Evolutionary conservation across 2,797 vertebrate genomes (phyloP).

Genomic region (Odontamblyopus lacepedii): DNA sequence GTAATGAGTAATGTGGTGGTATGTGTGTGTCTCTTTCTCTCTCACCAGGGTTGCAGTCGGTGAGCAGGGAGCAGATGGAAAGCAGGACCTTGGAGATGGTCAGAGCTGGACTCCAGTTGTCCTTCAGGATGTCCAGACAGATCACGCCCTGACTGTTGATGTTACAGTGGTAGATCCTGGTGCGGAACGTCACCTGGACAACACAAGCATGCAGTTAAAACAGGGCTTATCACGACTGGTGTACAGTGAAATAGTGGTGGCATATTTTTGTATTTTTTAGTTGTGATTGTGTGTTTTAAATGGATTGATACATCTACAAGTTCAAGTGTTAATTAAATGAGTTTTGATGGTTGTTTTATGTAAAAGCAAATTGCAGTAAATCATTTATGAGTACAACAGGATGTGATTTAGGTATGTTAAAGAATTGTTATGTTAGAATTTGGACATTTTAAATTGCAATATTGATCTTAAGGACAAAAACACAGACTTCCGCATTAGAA

Average conservation of each 20-base stretch:
- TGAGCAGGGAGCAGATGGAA: conserved; percentile 91
- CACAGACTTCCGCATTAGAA: too few species aligned
- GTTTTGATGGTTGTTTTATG: too few species aligned
- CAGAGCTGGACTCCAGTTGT: conserved; percentile 84
- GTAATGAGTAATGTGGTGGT: not conserved
- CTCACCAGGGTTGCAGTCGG: conserved; percentile 93
- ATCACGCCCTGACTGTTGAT: conserved; percentile 88
- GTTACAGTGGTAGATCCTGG: conserved; percentile 83
- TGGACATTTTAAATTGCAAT: too few species aligned
- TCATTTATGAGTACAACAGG: too few species aligned
- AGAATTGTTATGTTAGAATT: too few species aligned
- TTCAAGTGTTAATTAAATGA: too few species aligned
- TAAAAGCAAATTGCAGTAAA: too few species aligned
- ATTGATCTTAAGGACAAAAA: too few species aligned
- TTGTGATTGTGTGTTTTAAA: too few species aligned
- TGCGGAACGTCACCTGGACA: conserved; percentile 38
- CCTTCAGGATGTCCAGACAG: conserved; percentile 82
- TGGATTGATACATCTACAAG: too few species aligned
- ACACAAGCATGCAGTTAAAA: not conserved
- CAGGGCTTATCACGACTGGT: not conserved
- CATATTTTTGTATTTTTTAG: too few species aligned
- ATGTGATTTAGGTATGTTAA: too few species aligned
- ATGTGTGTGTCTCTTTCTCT: conserved; percentile 18
- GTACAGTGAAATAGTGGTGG: not conserved
- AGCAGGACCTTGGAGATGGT: conserved; percentile 91